Percentiles rank a stretch among this genome's conserved stretches.
Conservation (phyloP, 2,113 vertebrate genomes). For the Noturus placidus region DNA sequence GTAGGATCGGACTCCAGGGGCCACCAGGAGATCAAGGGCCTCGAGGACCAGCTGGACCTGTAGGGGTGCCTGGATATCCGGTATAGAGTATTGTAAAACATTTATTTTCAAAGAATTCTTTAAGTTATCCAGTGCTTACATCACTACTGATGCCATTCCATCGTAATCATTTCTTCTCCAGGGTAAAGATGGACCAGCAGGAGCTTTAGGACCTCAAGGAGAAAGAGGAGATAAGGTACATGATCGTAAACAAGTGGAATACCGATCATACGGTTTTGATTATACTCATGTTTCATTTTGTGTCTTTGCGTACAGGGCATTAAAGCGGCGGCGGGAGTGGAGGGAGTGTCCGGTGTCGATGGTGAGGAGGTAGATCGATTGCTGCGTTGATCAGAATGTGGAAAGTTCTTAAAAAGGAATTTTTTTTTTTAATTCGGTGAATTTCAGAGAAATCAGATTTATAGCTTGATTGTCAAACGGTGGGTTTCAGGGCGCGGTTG, state of each 20-base stretch:
- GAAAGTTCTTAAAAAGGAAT: not conserved
- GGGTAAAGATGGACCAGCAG: conserved; percentile 72
- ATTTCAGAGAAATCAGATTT: not conserved
- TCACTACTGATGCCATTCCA: not conserved
- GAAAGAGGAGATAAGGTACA: conserved; percentile 68
- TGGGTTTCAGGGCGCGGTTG: conserved; percentile 63
- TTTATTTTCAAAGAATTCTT: not conserved
- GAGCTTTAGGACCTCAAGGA: conserved; percentile 59
- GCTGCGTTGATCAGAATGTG: conserved; percentile 54
- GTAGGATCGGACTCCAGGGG: conserved; percentile 63
- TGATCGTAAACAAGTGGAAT: not conserved
- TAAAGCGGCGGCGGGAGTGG: conserved; percentile 60
- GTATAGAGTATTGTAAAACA: conserved; percentile 54
- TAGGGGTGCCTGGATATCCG: conserved; percentile 67
- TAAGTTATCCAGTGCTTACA: not conserved
- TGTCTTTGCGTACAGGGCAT: conserved; percentile 64
- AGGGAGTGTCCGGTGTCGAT: conserved; percentile 72
- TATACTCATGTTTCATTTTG: not conserved
- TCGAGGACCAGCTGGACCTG: conserved; percentile 60
- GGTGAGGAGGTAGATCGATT: conserved; percentile 80
- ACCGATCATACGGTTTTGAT: not conserved
- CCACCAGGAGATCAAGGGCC: conserved; percentile 63
- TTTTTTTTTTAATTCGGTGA: not conserved
- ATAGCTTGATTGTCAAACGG: not conserved
- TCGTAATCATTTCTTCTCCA: conserved; percentile 41